Base-by-base conservation (phyloP, 2,113 vertebrate genomes). In the Malurus elegans region DNA sequence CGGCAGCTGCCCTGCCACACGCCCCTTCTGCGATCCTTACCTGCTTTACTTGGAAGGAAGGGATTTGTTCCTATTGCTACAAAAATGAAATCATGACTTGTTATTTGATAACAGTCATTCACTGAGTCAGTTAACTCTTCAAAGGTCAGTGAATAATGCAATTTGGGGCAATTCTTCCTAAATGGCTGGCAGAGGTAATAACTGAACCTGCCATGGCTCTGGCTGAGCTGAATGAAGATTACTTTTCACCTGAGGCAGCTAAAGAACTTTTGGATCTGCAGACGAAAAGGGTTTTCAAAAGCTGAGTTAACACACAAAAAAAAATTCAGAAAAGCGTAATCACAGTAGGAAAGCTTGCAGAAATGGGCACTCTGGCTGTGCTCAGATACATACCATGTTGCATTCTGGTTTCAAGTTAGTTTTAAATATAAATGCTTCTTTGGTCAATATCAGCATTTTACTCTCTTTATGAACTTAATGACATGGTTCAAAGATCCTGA, bases 101-200 rank as follows among this genome's bases (percentile, higher is more conserved):
- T 94, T 89, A 73, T 89, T 91, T 90, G 38, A 29, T 94, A 88
- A 78, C 26, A 93, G 64, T n/a, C 74, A 51, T 73, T 28, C 12
- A 71, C 44, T 42, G 58, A 83, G 82, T 86, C 72, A 78, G 79
- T 96, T 92, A 86, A 93, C 90, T 96, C 79, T 95, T 96, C 85
- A 90, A 70, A 94, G 71, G 87, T 80, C 82, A 94, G 69, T 74
- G 67, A 90, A 83, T 69, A 90, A 91, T 42, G 28, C 31, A 90
- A 64, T 95, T 94, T 78, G 31, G 47, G 80, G 60, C 74, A 74
- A 74, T 88, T 93, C 62, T 94, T 79, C 74, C 62, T 85, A 70
- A 74, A 24, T 2, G 29, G 25, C 44, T 83, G 50, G 44, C 67
- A 86, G 53, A 79, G 14, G 36, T 83, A 94, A 56, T 90, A 87